Conservation (phyloP, 2,113 vertebrate genomes). For the Cololabis saira region DNA sequence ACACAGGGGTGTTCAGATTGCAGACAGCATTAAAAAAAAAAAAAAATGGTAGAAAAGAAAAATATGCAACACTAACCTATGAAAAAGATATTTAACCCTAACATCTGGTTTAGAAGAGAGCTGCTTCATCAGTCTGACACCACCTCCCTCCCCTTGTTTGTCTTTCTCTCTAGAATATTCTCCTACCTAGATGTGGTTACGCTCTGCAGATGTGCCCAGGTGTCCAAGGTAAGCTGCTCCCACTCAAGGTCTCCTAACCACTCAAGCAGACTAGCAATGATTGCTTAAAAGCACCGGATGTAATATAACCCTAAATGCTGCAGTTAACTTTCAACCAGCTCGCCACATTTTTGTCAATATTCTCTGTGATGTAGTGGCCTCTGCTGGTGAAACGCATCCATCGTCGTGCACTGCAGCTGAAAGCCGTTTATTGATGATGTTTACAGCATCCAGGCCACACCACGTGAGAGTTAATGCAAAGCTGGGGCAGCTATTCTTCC, state of each 20-base stretch:
- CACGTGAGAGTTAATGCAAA: too few species aligned
- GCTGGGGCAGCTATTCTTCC: too few species aligned
- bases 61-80: not conserved
- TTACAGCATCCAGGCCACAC: too few species aligned
- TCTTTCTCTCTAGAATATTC: slow-evolving; percentile 89
- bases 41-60: not conserved
- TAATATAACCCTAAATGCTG: slow-evolving; percentile 3
- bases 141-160: slow-evolving; percentile 18
- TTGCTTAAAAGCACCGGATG: not conserved
- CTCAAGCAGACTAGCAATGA: not conserved
- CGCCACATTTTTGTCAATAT: not conserved
- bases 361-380: slow-evolving; percentile 38
- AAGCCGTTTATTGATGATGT: too few species aligned
- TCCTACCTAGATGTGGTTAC: slow-evolving; percentile 97
- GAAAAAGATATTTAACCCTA: not conserved
- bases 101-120: not conserved
- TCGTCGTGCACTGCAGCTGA: too few species aligned
- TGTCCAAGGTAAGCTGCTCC: slow-evolving; percentile 89
- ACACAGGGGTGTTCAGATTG: slow-evolving; percentile 44
- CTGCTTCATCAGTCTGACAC: not conserved
- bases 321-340: not conserved
- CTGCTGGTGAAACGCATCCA: slow-evolving; percentile 40
- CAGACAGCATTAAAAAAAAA: not conserved
- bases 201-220: slow-evolving; percentile 94
- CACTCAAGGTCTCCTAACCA: not conserved